Base-by-base conservation (phyloP, 2,113 vertebrate genomes). In the Trematomus loennbergii region DNA sequence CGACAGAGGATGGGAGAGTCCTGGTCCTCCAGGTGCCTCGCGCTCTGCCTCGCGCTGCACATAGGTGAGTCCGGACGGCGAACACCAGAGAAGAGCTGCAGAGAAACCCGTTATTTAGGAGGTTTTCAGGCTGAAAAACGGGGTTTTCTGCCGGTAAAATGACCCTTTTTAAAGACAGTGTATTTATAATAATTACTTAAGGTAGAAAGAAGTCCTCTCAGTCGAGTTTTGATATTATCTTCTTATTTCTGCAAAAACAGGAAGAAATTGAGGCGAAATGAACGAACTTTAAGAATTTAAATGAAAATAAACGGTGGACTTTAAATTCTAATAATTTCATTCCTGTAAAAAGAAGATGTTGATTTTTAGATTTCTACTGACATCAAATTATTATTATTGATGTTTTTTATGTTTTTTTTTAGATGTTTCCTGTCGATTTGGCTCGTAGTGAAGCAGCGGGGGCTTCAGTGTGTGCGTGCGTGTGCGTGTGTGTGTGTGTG, bases 1-100 rank as follows among this genome's bases (percentile, higher is more conserved):
- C 2, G 22, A 22, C 22, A 29, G 97, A 98, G 96, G 96, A 99
- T 99, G 98, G 97, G 97, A 98, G 97, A 96, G 95, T 96, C 96
- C 96, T 95, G 97, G 94, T 96, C 95, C 96, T 97, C 96, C 96
- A 97, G 91, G 96, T 97, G 95, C 72, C 95, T 97, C 94, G 96
- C 96, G 89, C 96, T 99, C 93, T 92, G 96, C 91, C 95, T 98
- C 29, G 97, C 96, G 91, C 96, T 99, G 53, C 97, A 98, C 90
- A 93, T 98, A 95, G 97, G 98, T 99, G 94, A 66, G 63, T 64
- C 22, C 55, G 52, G 52, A 53, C 17, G 1, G 17, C 17, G 2
- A 8, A 53, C 17, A 18, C 25, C 25, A 25, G 25, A 25, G 25
- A 25, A n/a, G 15, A 12, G 4, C 50, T 52, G 49, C 10, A 16